Percentiles rank a stretch among this genome's conserved stretches.
Conservation (phyloP, 1,140 invertebrate genomes). For the Neoseiulus cucumeris region DNA sequence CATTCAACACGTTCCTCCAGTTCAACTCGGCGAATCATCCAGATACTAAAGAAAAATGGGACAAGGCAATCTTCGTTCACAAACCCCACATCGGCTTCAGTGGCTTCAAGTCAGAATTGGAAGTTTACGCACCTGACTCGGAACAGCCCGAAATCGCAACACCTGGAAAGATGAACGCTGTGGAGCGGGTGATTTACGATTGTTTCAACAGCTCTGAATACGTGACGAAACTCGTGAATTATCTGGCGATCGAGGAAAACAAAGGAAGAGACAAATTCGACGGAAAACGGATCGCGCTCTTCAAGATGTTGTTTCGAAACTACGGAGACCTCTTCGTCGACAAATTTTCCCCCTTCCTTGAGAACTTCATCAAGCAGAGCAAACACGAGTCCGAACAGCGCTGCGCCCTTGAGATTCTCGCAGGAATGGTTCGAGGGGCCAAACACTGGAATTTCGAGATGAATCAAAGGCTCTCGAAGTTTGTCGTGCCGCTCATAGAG, state of each 20-base stretch:
- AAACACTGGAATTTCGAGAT: slow-evolving; percentile 60
- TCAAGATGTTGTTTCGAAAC: slow-evolving; percentile 56
- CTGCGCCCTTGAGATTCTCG: slow-evolving; percentile 60
- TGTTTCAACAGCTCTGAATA: slow-evolving; percentile 48
- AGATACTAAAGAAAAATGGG: slow-evolving; percentile 46
- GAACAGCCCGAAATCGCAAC: slow-evolving; percentile 37
- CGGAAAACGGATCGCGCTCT: slow-evolving; percentile 40
- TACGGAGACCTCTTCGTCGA: slow-evolving; percentile 44
- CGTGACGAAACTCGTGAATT: slow-evolving; percentile 48
- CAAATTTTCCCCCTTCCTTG: slow-evolving; percentile 42
- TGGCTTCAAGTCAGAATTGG: slow-evolving; percentile 47
- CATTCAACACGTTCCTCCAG: slow-evolving; percentile 50
- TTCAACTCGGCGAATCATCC: slow-evolving; percentile 41
- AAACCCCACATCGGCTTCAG: slow-evolving; percentile 48
- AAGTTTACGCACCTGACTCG: slow-evolving; percentile 39
- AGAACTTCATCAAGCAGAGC: slow-evolving; percentile 40
- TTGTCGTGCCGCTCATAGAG: slow-evolving; percentile 38
- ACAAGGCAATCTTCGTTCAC: slow-evolving; percentile 43
- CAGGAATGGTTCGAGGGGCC: slow-evolving; percentile 48
- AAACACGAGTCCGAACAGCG: slow-evolving; percentile 53
- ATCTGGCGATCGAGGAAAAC: slow-evolving; percentile 60
- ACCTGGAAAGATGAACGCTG: slow-evolving; percentile 31
- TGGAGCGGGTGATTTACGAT: slow-evolving; percentile 41
- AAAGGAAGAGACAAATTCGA: slow-evolving; percentile 64
- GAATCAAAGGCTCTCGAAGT: slow-evolving; percentile 35